Conservation (phyloP, 2,113 vertebrate species). For the Symphodus melops region DNA sequence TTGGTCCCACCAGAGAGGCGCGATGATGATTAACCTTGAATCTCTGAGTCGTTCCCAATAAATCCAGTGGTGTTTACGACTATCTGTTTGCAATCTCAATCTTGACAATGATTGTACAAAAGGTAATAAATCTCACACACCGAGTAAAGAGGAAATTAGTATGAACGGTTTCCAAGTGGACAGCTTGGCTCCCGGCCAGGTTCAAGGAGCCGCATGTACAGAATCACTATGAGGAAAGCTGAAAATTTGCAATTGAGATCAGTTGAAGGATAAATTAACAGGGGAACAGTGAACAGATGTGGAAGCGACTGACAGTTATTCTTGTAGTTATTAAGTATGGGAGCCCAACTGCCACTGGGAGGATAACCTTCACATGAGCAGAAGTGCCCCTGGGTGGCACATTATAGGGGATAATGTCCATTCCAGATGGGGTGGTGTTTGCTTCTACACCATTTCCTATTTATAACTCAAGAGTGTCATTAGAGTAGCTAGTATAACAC, state of each 20-base stretch:
- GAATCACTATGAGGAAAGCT: constrained; percentile 65
- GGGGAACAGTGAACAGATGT: constrained; percentile 81
- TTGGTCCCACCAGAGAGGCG: constrained; percentile 58
- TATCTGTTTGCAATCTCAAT: constrained; percentile 60
- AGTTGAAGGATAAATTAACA: constrained; percentile 77
- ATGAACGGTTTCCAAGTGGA: constrained; percentile 56
- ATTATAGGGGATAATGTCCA: constrained; percentile 71
- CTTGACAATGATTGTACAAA: constrained; percentile 42
- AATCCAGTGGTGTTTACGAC: constrained; percentile 56
- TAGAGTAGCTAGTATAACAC: constrained; percentile 40
- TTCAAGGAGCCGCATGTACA: constrained; percentile 39
- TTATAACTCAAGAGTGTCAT: constrained; percentile 72
- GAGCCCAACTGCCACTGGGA: constrained; percentile 75
- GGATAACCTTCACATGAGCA: constrained; percentile 80
- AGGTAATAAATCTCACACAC: constrained; percentile 55
- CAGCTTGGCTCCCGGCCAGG: constrained; percentile 64
- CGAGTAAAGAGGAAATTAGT: constrained; percentile 62
- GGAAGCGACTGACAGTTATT: constrained; percentile 77
- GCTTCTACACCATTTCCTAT: constrained; percentile 53
- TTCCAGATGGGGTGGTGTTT: constrained; percentile 78
- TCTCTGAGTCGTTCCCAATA: constrained; percentile 36
- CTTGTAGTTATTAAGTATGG: constrained; percentile 80
- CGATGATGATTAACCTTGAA: constrained; percentile 72
- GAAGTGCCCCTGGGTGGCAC: constrained; percentile 70
- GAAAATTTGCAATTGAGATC: constrained; percentile 77